Conservation (phyloP, 2,888 invertebrate species). For the Caenorhabditis virilis region DNA sequence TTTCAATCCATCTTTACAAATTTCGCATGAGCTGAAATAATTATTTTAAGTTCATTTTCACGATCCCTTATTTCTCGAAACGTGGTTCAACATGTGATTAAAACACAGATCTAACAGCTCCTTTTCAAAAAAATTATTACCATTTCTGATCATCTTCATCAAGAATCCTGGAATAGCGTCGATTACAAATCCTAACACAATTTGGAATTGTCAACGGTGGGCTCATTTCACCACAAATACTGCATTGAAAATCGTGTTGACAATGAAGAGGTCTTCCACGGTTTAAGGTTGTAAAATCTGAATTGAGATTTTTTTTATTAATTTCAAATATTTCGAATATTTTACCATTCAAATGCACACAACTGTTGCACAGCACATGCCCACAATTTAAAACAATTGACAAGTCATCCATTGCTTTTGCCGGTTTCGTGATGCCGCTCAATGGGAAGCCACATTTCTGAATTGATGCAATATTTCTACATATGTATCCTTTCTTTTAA, state of each 20-base stretch:
- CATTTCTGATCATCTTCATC: no score
- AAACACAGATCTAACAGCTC: no score
- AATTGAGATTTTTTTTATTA: not conserved
- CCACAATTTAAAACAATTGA: constrained; percentile 3
- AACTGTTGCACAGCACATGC: constrained; percentile 1
- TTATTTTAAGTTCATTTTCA: no score
- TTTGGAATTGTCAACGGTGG: not conserved
- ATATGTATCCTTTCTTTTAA: not conserved
- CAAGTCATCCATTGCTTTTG: not conserved
- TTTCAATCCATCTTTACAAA: not conserved
- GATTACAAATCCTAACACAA: not conserved
- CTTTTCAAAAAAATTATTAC: no score
- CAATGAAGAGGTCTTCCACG: not conserved
- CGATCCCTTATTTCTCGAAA: not conserved
- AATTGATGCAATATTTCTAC: not conserved
- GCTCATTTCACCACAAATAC: constrained; percentile 3
- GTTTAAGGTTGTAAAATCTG: not conserved
- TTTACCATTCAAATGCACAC: constrained; percentile 2
- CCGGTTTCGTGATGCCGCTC: not conserved
- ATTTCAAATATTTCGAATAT: not conserved
- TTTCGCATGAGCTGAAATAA: not conserved
- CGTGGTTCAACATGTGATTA: not conserved
- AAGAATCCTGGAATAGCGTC: no score
- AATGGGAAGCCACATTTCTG: not conserved
- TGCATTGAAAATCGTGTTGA: constrained; percentile 4